phyloP scores from a whole-genome alignment of 2,113 vertebrate species.

The Oostethus manadensis region DNA sequence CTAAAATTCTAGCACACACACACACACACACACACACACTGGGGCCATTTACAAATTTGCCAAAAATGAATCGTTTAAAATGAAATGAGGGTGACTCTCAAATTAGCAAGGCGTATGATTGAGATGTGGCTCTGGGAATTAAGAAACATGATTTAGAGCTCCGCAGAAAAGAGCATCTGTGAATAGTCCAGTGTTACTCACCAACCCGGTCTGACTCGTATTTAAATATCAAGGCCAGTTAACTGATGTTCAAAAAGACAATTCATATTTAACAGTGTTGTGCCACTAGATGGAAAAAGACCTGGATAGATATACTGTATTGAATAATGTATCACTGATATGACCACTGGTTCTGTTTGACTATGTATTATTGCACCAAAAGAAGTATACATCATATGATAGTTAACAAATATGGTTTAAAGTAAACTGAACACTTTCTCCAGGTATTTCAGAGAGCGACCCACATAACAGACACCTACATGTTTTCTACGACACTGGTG shows the following conservation, averaged over 20 bases:
- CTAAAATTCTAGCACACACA: constrained; percentile 88
- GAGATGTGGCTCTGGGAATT: constrained; percentile 91
- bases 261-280: constrained; percentile 34
- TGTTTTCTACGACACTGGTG: too few species aligned
- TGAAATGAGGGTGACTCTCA: constrained; percentile 93
- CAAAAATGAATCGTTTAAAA: constrained; percentile 96
- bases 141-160: constrained; percentile 80
- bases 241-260: constrained; percentile 46
- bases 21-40: constrained; percentile 90
- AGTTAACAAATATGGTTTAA: background rate
- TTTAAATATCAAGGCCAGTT: constrained; percentile 63
- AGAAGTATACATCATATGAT: background rate
- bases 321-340: background rate
- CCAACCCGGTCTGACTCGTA: constrained; percentile 62
- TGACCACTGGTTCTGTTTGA: background rate
- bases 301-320: background rate
- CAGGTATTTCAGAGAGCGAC: background rate
- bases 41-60: constrained; percentile 96
- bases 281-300: background rate
- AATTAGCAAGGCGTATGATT: constrained; percentile 95
- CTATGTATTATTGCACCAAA: background rate
- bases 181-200: constrained; percentile 69
- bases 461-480: too few species aligned
- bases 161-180: constrained; percentile 81
- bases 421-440: background rate